Conservation (phyloP, 2,113 vertebrate species). For the Petrocephalus zakoni region DNA sequence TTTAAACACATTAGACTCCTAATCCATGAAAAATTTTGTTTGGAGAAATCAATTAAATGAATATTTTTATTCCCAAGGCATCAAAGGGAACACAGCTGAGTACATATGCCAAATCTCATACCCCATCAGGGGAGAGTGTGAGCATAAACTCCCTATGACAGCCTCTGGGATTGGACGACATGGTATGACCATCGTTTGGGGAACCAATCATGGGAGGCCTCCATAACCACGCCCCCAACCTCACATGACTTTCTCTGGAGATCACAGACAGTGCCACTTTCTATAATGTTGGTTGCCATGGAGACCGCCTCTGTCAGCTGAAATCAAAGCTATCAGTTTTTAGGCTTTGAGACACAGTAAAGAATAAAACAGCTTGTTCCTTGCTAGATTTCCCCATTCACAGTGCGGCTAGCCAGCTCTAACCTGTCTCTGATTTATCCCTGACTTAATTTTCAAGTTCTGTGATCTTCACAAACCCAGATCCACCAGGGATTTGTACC, state of each 20-base stretch:
- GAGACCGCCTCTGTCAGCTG: conserved; percentile 40
- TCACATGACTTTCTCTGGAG: neutral
- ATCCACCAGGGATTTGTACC: neutral
- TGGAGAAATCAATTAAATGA: neutral
- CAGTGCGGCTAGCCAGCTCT: neutral
- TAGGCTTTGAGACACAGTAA: neutral
- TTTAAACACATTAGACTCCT: neutral
- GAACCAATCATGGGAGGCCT: neutral
- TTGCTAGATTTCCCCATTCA: neutral
- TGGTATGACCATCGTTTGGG: neutral
- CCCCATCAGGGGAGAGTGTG: neutral
- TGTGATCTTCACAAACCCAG: neutral
- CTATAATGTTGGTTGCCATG: conserved; percentile 63
- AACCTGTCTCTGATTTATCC: neutral
- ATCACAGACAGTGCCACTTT: conserved; percentile 45
- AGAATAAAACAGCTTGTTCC: neutral
- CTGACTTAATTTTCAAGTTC: neutral
- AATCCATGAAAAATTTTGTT: neutral
- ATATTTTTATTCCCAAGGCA: neutral
- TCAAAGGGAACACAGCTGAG: neutral
- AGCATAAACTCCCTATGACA: neutral
- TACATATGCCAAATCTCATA: neutral
- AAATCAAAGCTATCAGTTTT: neutral
- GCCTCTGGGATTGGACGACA: neutral
- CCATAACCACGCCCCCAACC: neutral